These are phyloP conservation scores for Tragelaphus strepsiceros DNA, from an alignment of 2,113 vertebrate species.

Conservation along the genomic window DNA sequence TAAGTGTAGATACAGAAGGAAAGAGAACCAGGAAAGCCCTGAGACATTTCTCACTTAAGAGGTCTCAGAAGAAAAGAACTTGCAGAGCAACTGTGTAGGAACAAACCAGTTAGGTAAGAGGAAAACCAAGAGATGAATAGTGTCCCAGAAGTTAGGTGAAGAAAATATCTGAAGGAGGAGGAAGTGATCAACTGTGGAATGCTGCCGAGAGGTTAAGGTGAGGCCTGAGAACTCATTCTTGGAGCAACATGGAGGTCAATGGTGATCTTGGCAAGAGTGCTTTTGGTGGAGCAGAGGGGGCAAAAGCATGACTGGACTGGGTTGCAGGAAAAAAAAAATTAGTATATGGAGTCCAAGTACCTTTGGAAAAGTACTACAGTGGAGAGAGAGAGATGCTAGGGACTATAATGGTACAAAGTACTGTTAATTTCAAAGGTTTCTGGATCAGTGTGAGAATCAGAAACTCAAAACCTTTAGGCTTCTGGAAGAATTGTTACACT, in stretches of 20 bases:
- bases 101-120: not conserved
- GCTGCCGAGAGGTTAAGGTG: not conserved
- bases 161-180: not conserved
- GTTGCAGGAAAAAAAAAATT: not conserved
- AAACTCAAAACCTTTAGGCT: constrained; percentile 88
- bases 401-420: constrained; percentile 85
- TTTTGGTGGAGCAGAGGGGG: not conserved
- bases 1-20: not conserved
- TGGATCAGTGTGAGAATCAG: constrained; percentile 88
- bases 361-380: not conserved
- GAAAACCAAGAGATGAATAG: not conserved
- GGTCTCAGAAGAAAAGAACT: not conserved
- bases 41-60: not conserved
- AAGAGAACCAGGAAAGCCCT: not conserved
- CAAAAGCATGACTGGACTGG: not conserved
- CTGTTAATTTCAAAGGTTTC: constrained; percentile 81
- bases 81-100: not conserved
- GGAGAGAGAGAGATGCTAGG: constrained; percentile 82
- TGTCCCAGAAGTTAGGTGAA: not conserved
- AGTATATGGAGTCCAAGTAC: not conserved
- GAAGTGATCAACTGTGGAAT: not conserved
- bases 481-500: constrained; percentile 89
- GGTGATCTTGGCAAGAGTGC: not conserved
- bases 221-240: not conserved
- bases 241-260: not conserved